A percentile compares a stretch with the other conserved stretches of the same genome.
Evolutionary conservation across 1,140 invertebrate species (phyloP).

Genomic region (Coenobita brevimanus): DNA sequence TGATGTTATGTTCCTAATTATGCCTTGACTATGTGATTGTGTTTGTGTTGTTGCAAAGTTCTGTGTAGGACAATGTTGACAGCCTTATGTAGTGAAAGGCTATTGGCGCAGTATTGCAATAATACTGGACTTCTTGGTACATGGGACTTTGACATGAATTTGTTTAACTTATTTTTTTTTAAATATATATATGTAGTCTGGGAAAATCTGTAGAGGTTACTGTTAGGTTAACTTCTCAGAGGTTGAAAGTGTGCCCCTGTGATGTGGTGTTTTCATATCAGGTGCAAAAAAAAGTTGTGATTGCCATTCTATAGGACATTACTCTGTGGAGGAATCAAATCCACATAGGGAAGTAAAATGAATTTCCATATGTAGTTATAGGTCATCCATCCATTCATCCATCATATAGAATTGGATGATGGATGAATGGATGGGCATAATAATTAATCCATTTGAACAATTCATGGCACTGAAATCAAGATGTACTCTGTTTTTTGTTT

Average conservation of each 20-base stretch:
- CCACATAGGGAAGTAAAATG: too few relatives aligned
- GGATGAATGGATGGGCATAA: too few relatives aligned
- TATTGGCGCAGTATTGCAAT: slow-evolving; percentile 9
- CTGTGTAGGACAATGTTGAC: slow-evolving; percentile 14
- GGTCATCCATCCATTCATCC: too few relatives aligned
- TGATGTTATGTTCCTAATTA: slow-evolving; percentile 56
- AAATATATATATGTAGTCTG: neutral
- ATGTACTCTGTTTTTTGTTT: too few relatives aligned
- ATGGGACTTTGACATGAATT: slow-evolving; percentile 12
- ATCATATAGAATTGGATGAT: too few relatives aligned
- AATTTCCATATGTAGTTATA: too few relatives aligned
- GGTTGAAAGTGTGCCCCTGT: neutral
- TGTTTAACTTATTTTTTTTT: slow-evolving; percentile 28
- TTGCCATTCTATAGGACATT: too few relatives aligned
- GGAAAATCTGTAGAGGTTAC: neutral
- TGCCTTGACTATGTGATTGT: slow-evolving; percentile 48
- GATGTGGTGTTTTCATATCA: too few relatives aligned
- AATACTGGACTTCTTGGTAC: neutral
- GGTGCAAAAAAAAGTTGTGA: too few relatives aligned
- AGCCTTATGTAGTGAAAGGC: slow-evolving; percentile 16
- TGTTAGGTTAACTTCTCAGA: neutral
- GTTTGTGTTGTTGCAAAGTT: slow-evolving; percentile 18
- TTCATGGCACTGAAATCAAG: too few relatives aligned
- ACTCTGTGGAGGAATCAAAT: too few relatives aligned
- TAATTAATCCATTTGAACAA: too few relatives aligned